phyloP scores from a whole-genome alignment of 2,888 invertebrate species.

The Drosophila koepferae region DNA sequence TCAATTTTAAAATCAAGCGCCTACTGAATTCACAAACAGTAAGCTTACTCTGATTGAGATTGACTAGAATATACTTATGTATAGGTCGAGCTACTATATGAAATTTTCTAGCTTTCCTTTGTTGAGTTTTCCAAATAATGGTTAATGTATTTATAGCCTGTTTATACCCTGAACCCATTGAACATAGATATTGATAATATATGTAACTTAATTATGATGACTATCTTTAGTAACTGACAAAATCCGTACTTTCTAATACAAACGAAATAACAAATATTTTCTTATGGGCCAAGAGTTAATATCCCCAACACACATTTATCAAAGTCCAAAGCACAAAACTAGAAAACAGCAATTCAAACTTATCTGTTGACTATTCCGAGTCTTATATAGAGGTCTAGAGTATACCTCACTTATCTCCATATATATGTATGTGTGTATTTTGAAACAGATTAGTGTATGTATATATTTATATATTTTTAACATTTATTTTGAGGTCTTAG shows the following conservation, averaged over 20 bases:
- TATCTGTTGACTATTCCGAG: background rate
- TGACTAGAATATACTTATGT: background rate
- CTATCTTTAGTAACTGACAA: background rate
- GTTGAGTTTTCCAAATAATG: too few species aligned
- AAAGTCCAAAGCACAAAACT: slow-evolving; percentile 3
- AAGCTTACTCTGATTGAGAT: background rate
- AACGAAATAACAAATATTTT: too few species aligned
- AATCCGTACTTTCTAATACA: background rate
- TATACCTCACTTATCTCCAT: background rate
- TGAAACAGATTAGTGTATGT: background rate
- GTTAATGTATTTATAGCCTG: too few species aligned
- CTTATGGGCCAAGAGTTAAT: background rate
- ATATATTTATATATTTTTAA: slow-evolving; percentile 12
- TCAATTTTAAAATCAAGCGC: background rate
- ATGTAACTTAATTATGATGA: too few species aligned
- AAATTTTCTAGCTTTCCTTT: background rate
- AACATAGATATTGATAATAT: too few species aligned
- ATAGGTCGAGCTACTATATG: background rate
- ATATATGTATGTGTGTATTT: background rate
- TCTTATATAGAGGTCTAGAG: background rate
- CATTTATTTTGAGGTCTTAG: slow-evolving; percentile 53
- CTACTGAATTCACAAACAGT: background rate
- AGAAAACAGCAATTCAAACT: background rate
- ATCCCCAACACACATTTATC: background rate
- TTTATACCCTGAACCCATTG: too few species aligned